Evolutionary conservation across 2,888 invertebrate species (phyloP).

Genomic region (Plemyria rubiginata): DNA sequence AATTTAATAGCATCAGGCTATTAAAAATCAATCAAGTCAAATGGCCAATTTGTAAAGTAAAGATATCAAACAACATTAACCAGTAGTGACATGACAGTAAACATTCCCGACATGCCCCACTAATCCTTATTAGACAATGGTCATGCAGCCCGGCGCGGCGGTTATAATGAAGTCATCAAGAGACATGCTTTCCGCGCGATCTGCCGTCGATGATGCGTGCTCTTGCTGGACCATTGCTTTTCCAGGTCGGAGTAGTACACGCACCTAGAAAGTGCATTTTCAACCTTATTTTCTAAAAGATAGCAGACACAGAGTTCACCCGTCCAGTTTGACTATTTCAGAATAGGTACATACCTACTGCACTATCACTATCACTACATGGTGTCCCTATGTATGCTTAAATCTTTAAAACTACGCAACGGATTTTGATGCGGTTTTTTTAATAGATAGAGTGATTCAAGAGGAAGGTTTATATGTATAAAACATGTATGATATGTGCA

Average conservation of each 20-base stretch:
- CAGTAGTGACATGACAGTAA: conserved; percentile 18
- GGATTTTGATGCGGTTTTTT: too few relatives aligned
- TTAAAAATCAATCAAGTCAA: neutral
- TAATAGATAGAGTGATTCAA: too few relatives aligned
- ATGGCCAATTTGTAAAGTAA: conserved; percentile 8
- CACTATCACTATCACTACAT: too few relatives aligned
- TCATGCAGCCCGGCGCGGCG: conserved; percentile 37
- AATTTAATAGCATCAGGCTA: too few relatives aligned
- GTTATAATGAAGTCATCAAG: conserved; percentile 59
- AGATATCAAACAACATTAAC: conserved; percentile 18
- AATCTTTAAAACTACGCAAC: too few relatives aligned
- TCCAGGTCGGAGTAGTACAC: conserved; percentile 52
- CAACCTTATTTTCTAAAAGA: conserved; percentile 20
- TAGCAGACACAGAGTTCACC: conserved; percentile 1
- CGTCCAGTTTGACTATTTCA: too few relatives aligned
- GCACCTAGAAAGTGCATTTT: conserved; percentile 23
- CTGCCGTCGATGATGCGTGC: conserved; percentile 57
- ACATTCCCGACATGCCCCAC: conserved; percentile 39
- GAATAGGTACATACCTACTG: too few relatives aligned
- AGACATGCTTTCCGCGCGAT: conserved; percentile 62
- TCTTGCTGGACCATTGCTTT: conserved; percentile 58
- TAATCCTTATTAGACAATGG: conserved; percentile 45
- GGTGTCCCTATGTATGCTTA: too few relatives aligned
- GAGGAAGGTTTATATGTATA: too few relatives aligned
- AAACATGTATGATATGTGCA: too few relatives aligned